Conservation (phyloP, 2,113 vertebrate species). For the Pteruthius melanotis region DNA sequence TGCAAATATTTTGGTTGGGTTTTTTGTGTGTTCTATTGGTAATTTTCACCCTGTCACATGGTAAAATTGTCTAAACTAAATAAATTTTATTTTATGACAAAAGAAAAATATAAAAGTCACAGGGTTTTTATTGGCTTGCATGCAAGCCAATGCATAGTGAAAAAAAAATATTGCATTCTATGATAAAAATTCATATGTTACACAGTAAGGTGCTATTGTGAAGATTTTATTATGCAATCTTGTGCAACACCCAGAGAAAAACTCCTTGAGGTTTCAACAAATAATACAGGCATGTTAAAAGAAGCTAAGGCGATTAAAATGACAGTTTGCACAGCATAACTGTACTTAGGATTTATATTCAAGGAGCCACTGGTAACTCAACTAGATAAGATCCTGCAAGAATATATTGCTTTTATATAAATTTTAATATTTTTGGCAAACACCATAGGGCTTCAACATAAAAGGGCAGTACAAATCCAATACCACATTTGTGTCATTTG, state of each 20-base stretch:
- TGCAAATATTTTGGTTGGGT: background rate
- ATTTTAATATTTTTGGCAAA: constrained; percentile 17
- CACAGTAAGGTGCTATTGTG: background rate
- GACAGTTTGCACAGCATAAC: constrained; percentile 42
- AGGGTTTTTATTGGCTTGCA: background rate
- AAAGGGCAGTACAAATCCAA: background rate
- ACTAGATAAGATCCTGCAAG: background rate
- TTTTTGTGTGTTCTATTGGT: background rate
- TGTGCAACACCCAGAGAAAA: constrained; percentile 32
- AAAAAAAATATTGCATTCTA: background rate
- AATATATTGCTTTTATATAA: constrained; percentile 3
- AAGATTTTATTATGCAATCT: constrained; percentile 60
- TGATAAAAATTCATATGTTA: background rate
- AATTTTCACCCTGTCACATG: background rate
- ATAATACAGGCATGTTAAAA: constrained; percentile 53
- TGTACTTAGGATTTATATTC: constrained; percentile 47
- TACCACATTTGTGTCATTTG: background rate
- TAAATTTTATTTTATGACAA: background rate
- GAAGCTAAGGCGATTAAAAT: constrained; percentile 63
- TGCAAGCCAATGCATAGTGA: background rate
- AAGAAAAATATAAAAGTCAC: background rate
- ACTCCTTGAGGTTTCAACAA: constrained; percentile 57
- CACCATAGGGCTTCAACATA: background rate
- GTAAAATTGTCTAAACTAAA: background rate
- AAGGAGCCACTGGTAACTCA: constrained; percentile 38